Evolutionary conservation across 2,113 vertebrate species (phyloP), one percentile per base, ranked within the genome.

Genomic region (Acrocephalus arundinaceus): DNA sequence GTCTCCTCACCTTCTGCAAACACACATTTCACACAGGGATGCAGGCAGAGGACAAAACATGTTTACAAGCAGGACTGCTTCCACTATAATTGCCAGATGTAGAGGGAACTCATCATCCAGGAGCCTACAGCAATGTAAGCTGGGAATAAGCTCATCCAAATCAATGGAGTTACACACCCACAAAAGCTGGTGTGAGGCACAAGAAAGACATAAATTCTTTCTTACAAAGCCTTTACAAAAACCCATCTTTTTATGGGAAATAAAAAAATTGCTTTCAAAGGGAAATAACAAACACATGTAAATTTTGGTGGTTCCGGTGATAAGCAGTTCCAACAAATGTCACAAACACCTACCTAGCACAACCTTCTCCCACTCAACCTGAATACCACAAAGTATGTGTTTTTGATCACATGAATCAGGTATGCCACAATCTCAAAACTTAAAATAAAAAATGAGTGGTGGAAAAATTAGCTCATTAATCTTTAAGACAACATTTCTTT

Each of bases 281-380:
- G 94, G 91, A 98, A 98, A 97, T 96, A 97, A 97, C 87, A 97
- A 96, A 95, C 93, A 86, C 88, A 91, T 94, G 93, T 84, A 97
- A 97, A 97, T 97, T 97, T 97, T 94, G 94, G 91, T 88, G 97
- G 94, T 89, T 93, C 92, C 43, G 51, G 63, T 94, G 94, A 98
- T 94, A 98, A 97, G 94, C 92, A 94, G 93, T 96, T 96, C 72
- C 91, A 97, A 95, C 90, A 98, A 97, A 97, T 92, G 96, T 94
- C 94, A 98, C 93, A 95, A 96, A 97, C 88, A 95, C 83, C 96
- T 90, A 96, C 96, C 96, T 61, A 89, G 57, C 80, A 92, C 51
- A 90, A 84, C 89, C 80, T 86, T 96, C 87, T 96, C 89, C 95
- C 90, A 96, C 87, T 96, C 96, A 93, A 94, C 65, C 86, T 88